Base-by-base conservation (phyloP, 2,888 invertebrate genomes). In the Unio pictorum region DNA sequence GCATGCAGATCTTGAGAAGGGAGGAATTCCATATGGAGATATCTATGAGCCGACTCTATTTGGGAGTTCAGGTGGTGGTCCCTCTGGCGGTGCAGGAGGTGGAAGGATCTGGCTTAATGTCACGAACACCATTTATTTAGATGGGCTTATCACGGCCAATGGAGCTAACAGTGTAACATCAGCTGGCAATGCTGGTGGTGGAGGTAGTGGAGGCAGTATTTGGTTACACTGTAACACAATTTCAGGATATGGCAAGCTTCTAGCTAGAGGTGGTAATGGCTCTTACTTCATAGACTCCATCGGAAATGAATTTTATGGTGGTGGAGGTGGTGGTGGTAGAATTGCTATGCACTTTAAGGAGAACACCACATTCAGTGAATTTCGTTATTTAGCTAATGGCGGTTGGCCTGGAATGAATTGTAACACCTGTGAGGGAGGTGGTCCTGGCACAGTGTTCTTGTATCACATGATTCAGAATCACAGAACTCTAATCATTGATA, bases 31-130 rank as follows among this genome's bases (percentile, higher is more conserved):
- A 0, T 84, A 84, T 71, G 80, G 80, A 34, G 85, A 85, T 62
- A 55, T 84, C 6, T 84, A 85, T 72, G 80, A 82, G 66, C 85
- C 85, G 3, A 72, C 72, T 1, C 55, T 75, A 61, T 84, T 84
- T 72, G 85, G 85, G 26, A 84, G 84, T 62, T 76, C 81, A 20
- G 84, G 84, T 20, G 82, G 84, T 0, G 83, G 83, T 23, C 60
- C 23, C 18, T 69, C 62, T 17, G 85, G 84, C 23, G 85, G 85
- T 15, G 67, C 79, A 4, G 85, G 85, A 0, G 85, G 85, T 7
- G 85, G 85, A 3, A 71, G 80, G 11, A 79, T 85, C 65, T 84
- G 84, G 84, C 61, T 85, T n/a, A 84, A 84, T 70, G 81, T 82
- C 17, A 81, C 84, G 0, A 71, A 85, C 74, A 84, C 84, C 1